Percentiles rank a stretch among this genome's conserved stretches.
Conservation (phyloP, 2,797 vertebrate genomes). For the Aldrovandia affinis region DNA sequence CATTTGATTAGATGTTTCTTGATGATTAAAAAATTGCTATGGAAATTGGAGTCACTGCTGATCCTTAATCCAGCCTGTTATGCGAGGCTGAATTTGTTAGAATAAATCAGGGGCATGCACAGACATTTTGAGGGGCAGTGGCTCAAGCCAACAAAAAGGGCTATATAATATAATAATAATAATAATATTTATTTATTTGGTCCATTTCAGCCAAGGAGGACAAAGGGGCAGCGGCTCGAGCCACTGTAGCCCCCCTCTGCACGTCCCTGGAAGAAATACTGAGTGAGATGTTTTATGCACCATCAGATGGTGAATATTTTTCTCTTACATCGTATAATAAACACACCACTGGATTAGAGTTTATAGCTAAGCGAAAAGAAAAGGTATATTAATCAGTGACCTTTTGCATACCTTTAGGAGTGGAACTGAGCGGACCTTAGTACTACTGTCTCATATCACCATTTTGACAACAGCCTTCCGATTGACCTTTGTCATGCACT, state of each 20-base stretch:
- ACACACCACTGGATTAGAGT: neutral
- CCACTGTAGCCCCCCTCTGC: no score
- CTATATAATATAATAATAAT: no score
- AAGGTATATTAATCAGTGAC: constrained; percentile 3
- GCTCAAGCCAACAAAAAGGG: no score
- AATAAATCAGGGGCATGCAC: neutral
- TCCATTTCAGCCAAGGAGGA: no score
- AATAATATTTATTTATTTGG: no score
- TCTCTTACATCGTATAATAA: neutral
- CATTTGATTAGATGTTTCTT: neutral
- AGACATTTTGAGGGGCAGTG: no score
- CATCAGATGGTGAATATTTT: neutral
- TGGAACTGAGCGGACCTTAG: constrained; percentile 5
- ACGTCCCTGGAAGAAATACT: no score
- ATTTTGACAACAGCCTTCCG: constrained; percentile 3
- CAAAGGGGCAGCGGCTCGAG: no score
- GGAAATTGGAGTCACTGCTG: neutral
- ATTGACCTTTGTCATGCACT: constrained; percentile 14
- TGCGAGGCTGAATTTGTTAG: neutral
- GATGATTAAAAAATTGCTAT: neutral
- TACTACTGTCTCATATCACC: neutral
- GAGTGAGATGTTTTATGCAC: neutral
- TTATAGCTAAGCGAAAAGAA: neutral
- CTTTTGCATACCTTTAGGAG: neutral
- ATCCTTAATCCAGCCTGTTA: neutral